Conservation (phyloP, 2,113 vertebrate species). For the Lampris incognitus region DNA sequence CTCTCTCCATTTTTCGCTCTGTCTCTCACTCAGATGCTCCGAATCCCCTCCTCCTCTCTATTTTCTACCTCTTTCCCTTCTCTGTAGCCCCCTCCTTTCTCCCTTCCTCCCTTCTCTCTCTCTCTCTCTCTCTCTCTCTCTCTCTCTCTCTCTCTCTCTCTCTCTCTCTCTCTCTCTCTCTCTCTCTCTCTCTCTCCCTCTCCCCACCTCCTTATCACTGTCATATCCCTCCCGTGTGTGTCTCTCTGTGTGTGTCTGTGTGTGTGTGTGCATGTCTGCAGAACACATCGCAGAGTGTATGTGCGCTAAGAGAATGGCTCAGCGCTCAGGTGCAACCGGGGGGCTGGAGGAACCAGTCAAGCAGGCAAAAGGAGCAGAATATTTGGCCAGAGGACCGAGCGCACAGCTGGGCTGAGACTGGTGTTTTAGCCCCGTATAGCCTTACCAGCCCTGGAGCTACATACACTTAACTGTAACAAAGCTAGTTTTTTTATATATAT, state of each 20-base stretch:
- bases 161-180: conserved; percentile 13
- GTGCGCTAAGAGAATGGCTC: conserved; percentile 81
- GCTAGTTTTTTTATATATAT: conserved; percentile 33
- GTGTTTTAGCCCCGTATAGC: conserved; percentile 38
- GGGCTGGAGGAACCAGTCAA: conserved; percentile 47
- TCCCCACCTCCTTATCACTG: conserved; percentile 60
- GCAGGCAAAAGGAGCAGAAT: conserved; percentile 47
- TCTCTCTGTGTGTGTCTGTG: conserved; percentile 16
- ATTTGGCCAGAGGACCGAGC: conserved; percentile 39
- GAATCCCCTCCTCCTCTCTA: conserved; percentile 3
- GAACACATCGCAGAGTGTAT: conserved; percentile 42
- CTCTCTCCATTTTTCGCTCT: conserved; percentile 35
- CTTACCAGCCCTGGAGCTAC: conserved; percentile 37
- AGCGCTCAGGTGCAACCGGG: conserved; percentile 60
- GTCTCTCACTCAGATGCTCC: conserved; percentile 6
- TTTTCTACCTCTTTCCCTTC: neutral
- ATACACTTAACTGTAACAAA: conserved; percentile 20
- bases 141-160: conserved; percentile 3
- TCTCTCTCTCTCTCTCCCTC: conserved; percentile 9
- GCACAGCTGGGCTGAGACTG: conserved; percentile 39
- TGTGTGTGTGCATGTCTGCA: conserved; percentile 49
- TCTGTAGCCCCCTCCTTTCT: neutral
- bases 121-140: conserved; percentile 2
- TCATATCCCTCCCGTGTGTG: conserved; percentile 65
- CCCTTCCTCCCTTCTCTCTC: neutral